Percentiles rank a stretch among this genome's conserved stretches.
Conservation (phyloP, 2,797 vertebrate genomes). For the Cynopterus sphinx region DNA sequence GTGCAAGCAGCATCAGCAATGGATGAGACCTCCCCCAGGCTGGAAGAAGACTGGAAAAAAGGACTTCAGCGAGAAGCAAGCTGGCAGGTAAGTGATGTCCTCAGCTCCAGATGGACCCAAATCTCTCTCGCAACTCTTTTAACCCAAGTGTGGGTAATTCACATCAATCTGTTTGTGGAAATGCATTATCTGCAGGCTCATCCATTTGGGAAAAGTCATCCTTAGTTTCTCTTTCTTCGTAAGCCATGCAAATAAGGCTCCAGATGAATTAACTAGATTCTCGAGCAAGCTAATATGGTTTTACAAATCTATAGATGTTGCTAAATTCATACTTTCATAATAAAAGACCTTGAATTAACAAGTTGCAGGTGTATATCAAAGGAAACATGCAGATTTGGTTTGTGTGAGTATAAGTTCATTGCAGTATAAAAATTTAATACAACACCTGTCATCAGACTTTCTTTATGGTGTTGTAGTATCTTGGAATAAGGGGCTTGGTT, state of each 20-base stretch:
- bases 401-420: slow-evolving; percentile 79
- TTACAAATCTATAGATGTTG: slow-evolving; percentile 79
- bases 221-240: slow-evolving; percentile 77
- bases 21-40: slow-evolving; percentile 91
- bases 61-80: slow-evolving; percentile 86
- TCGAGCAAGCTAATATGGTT: slow-evolving; percentile 69
- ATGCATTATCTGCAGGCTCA: slow-evolving; percentile 61
- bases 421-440: slow-evolving; percentile 84
- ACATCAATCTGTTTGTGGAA: slow-evolving; percentile 65
- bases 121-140: slow-evolving; percentile 75
- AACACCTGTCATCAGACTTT: slow-evolving; percentile 88
- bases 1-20: slow-evolving; percentile 84
- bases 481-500: slow-evolving; percentile 88
- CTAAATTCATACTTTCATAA: slow-evolving; percentile 82
- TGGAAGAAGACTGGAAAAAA: slow-evolving; percentile 90
- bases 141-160: slow-evolving; percentile 31
- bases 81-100: slow-evolving; percentile 90
- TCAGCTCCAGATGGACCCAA: slow-evolving; percentile 69
- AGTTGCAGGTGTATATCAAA: slow-evolving; percentile 85
- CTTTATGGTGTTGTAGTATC: slow-evolving; percentile 87
- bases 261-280: slow-evolving; percentile 71
- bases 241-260: slow-evolving; percentile 74
- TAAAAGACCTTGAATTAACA: slow-evolving; percentile 82
- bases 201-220: slow-evolving; percentile 62
- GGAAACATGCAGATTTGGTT: slow-evolving; percentile 68